These are phyloP conservation scores for Morone chrysops DNA, from an alignment of 2,113 vertebrate species.

Conservation along the genomic window DNA sequence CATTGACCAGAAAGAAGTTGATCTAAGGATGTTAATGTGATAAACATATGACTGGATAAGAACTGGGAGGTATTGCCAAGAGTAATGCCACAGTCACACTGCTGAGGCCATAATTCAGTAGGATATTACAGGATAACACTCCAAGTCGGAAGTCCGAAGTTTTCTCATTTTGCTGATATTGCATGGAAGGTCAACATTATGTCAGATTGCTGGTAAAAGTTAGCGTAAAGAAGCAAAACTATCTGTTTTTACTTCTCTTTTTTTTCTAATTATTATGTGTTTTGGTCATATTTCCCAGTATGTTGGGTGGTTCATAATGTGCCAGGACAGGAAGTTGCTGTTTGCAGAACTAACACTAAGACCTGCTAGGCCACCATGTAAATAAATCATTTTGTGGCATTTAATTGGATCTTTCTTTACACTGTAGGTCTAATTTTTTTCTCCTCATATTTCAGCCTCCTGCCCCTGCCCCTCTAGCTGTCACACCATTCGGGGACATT, in stretches of 20 bases:
- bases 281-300: not conserved
- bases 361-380: not conserved
- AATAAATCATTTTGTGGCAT: constrained; percentile 45
- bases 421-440: constrained; percentile 26
- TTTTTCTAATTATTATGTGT: not conserved
- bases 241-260: not conserved
- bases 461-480: constrained; percentile 21
- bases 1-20: not conserved
- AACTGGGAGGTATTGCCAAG: not conserved
- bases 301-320: not conserved
- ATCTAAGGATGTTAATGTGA: not conserved
- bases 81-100: not conserved
- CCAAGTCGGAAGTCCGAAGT: not conserved
- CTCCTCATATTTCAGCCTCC: constrained; percentile 34
- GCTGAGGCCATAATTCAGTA: not conserved
- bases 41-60: not conserved
- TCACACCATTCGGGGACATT: constrained; percentile 47
- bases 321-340: constrained; percentile 33
- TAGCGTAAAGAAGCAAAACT: not conserved
- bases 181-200: no score
- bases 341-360: constrained; percentile 27
- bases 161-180: not conserved
- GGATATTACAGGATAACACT: no score
- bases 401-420: constrained; percentile 37
- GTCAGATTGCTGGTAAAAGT: not conserved